These are phyloP conservation scores for Betta splendens DNA, from an alignment of 2,797 vertebrate genomes.

Conservation along the genomic window DNA sequence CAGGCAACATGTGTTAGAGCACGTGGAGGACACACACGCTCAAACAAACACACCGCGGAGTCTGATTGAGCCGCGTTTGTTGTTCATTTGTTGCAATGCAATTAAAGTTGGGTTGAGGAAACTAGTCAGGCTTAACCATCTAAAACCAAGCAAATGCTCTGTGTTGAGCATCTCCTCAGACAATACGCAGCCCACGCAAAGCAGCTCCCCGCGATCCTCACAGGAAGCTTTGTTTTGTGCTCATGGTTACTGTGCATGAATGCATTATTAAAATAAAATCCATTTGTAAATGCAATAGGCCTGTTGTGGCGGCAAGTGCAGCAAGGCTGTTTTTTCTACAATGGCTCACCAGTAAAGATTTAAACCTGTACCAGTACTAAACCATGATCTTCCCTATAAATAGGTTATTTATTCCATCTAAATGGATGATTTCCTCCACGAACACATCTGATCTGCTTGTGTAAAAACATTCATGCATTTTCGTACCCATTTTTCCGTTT, in stretches of 20 bases:
- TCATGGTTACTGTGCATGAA: no score
- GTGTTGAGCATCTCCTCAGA: slow-evolving; percentile 18
- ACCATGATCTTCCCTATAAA: no score
- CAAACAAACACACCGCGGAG: slow-evolving; percentile 2
- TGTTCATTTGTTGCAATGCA: no score
- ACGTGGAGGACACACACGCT: slow-evolving; percentile 45
- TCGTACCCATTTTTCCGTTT: slow-evolving; percentile 8
- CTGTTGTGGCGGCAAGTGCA: no score
- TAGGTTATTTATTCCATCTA: no score
- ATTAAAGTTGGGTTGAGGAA: slow-evolving; percentile 15
- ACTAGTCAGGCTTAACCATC: slow-evolving; percentile 24
- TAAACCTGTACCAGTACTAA: no score
- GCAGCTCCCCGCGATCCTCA: slow-evolving; percentile 2
- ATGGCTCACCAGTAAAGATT: background rate
- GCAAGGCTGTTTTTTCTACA: background rate
- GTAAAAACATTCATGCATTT: background rate
- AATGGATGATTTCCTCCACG: background rate
- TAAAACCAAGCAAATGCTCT: slow-evolving; percentile 32
- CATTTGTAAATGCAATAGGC: no score
- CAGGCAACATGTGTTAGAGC: slow-evolving; percentile 46
- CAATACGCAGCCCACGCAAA: slow-evolving; percentile 26
- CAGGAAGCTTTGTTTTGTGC: background rate
- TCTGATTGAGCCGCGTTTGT: slow-evolving; percentile 18
- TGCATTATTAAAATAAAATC: no score
- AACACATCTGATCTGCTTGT: background rate